Percentiles rank a stretch among this genome's conserved stretches.
Evolutionary conservation across 2,888 invertebrate genomes (phyloP).

Genomic region (Unio pictorum): DNA sequence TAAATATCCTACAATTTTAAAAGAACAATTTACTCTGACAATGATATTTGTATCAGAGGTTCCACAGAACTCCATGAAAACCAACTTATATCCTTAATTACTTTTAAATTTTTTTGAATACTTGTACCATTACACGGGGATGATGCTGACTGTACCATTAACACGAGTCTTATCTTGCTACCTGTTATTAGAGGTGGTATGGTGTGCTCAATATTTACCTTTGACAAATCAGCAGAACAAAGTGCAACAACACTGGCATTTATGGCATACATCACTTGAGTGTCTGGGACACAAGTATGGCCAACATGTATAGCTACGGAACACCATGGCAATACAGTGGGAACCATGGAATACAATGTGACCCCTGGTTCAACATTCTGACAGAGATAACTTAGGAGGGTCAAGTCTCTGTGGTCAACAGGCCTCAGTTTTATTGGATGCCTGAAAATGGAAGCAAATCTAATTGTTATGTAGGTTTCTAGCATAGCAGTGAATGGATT

Average conservation of each 20-base stretch:
- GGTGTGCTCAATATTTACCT: slow-evolving; percentile 26
- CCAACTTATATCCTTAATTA: no score
- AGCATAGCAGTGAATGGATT: no score
- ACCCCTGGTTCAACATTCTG: slow-evolving; percentile 38
- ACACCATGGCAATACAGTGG: slow-evolving; percentile 51
- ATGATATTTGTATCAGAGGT: no score
- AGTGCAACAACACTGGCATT: slow-evolving; percentile 63
- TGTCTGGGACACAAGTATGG: slow-evolving; percentile 34
- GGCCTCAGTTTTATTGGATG: slow-evolving; percentile 16
- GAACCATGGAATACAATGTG: slow-evolving; percentile 46
- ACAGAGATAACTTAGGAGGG: slow-evolving; percentile 53
- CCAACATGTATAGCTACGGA: slow-evolving; percentile 55
- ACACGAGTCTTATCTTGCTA: not conserved
- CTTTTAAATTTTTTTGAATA: no score
- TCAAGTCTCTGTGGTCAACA: slow-evolving; percentile 52
- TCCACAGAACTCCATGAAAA: no score
- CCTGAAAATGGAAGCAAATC: slow-evolving; percentile 8
- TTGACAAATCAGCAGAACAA: slow-evolving; percentile 49
- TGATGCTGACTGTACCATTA: not conserved
- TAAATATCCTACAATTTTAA: no score
- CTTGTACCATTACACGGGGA: no score
- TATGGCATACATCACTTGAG: slow-evolving; percentile 58
- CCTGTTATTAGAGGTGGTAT: no score
- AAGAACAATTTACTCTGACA: no score
- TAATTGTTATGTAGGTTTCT: no score